A percentile compares a stretch with the other conserved stretches of the same genome.
Conservation (phyloP, 2,888 invertebrate species). For the Dusona sp. region DNA sequence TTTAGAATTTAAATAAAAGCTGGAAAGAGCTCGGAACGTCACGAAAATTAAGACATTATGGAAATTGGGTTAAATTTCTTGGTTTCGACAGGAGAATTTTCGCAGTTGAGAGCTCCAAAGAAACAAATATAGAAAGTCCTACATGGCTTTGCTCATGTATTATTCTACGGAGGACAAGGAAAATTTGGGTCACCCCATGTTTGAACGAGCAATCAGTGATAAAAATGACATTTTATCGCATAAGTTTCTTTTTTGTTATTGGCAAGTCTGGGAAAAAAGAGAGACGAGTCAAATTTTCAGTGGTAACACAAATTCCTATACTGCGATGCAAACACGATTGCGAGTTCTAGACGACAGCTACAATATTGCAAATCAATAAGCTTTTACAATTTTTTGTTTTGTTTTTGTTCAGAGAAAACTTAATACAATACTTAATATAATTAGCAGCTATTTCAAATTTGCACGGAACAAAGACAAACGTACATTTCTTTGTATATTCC, state of each 20-base stretch:
- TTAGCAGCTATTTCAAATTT: no score
- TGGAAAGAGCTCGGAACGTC: background rate
- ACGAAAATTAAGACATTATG: background rate
- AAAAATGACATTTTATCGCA: constrained; percentile 7
- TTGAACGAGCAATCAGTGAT: background rate
- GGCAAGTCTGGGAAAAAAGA: background rate
- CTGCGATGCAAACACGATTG: background rate
- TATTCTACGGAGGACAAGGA: constrained; percentile 3
- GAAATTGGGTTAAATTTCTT: background rate
- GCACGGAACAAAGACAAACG: no score
- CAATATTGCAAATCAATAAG: background rate
- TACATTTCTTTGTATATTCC: no score
- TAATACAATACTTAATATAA: no score
- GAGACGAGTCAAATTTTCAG: constrained; percentile 24
- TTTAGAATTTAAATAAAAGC: background rate
- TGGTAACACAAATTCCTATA: constrained; percentile 39
- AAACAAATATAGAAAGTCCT: constrained; percentile 16
- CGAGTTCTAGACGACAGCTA: background rate
- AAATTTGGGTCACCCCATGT: constrained; percentile 8
- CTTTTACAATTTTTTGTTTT: background rate
- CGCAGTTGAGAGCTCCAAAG: background rate
- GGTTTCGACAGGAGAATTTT: constrained; percentile 9
- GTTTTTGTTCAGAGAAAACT: background rate
- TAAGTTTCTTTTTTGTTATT: constrained; percentile 15
- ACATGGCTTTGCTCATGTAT: constrained; percentile 17